Evolutionary conservation across 2,113 vertebrate species (phyloP).

Genomic region (Anser brachyrhynchus): DNA sequence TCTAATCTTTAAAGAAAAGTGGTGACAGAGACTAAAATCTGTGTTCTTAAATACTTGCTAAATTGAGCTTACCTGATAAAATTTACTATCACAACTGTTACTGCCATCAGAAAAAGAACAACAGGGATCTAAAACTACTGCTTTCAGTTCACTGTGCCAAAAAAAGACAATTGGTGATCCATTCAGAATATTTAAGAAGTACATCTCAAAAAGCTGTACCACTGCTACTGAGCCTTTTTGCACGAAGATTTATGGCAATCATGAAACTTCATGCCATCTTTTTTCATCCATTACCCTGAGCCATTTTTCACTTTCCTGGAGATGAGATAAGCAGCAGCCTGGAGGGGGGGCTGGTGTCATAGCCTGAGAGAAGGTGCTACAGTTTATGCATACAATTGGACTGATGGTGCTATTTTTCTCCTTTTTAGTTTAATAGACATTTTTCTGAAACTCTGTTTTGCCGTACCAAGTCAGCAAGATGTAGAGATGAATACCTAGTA

Average conservation of each 20-base stretch:
- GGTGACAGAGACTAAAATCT: not conserved
- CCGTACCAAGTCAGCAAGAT: not conserved
- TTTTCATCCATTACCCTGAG: not conserved
- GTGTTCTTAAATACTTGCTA: not conserved
- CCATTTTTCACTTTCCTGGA: not conserved
- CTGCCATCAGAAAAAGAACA: not conserved
- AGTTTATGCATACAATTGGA: not conserved
- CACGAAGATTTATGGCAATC: not conserved
- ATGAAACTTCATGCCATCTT: not conserved
- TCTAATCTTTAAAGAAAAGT: not conserved
- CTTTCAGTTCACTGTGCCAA: not conserved
- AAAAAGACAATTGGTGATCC: not conserved
- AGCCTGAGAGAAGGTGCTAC: not conserved
- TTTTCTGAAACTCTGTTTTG: not conserved
- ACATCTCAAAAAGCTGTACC: not conserved
- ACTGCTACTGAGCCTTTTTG: not conserved
- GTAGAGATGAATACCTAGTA: not conserved
- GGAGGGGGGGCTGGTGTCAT: not conserved
- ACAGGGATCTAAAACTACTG: not conserved
- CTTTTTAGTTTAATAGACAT: not conserved
- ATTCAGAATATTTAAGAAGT: not conserved
- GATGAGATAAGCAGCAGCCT: not conserved
- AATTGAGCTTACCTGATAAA: not conserved
- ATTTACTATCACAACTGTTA: not conserved
- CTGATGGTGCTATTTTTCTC: fast-evolving